Conservation (phyloP, 2,113 vertebrate genomes). For the Salvelinus fontinalis region DNA sequence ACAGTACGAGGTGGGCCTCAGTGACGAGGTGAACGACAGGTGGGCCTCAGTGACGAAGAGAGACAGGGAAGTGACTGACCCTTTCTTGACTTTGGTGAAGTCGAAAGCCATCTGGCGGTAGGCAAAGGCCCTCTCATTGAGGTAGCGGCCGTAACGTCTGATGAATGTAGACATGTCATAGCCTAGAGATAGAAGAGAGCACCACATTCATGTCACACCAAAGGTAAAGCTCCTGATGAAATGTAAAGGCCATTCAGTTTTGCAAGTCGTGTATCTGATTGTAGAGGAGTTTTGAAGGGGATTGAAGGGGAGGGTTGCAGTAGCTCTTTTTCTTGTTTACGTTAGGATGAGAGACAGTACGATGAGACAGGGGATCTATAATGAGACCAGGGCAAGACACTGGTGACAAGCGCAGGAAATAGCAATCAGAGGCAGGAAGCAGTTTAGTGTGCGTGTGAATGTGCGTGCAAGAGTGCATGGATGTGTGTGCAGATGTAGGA, state of each 20-base stretch:
- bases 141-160: conserved; percentile 94
- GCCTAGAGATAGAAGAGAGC: conserved; percentile 62
- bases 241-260: too few species aligned
- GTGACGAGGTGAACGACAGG: background rate
- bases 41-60: background rate
- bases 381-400: too few species aligned
- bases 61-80: conserved; percentile 73
- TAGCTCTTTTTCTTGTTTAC: too few species aligned
- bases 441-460: background rate
- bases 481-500: background rate
- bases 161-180: conserved; percentile 98
- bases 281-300: too few species aligned
- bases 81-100: conserved; percentile 98
- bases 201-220: too few species aligned
- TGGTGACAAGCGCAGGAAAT: background rate
- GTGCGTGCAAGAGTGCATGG: conserved; percentile 5
- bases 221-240: too few species aligned
- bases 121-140: conserved; percentile 98
- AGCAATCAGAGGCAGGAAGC: background rate
- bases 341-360: too few species aligned
- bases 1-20: background rate
- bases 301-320: too few species aligned
- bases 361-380: too few species aligned
- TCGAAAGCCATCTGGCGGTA: conserved; percentile 99
- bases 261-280: too few species aligned